Evolutionary conservation across 2,797 vertebrate species (phyloP), one percentile per base, ranked within the genome.

Genomic region (Cynopterus sphinx): DNA sequence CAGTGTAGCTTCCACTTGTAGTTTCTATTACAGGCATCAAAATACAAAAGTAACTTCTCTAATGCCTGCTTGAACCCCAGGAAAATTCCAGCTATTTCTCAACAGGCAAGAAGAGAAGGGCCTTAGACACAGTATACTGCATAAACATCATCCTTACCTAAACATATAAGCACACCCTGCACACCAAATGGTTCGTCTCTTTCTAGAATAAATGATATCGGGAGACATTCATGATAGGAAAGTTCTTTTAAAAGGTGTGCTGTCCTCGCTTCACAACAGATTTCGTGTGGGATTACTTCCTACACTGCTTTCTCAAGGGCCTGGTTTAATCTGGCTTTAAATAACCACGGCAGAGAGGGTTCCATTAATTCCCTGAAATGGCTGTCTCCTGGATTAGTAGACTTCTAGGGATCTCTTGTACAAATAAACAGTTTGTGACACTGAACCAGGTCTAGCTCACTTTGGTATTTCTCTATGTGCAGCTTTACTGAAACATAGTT

Each of bases 401-500:
- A 95, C 87, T 97, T 97, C 96, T 91, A 96, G 90, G 94, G 95
- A 94, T 97, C 92, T 91, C 90, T 96, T 96, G 61, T 91, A 73
- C 79, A 97, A 97, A 97, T 94, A 97, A 96, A 97, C 90, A 94
- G 36, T 88, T 68, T 95, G 86, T 81, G 71, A 97, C 68, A 89
- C 77, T 95, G 85, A 93, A 97, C 31, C 70, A 75, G 9, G n/a
- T 51, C 59, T 95, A 74, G 82, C 75, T 81, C 43, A 33, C 75
- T 90, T 96, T 91, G 88, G 75, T 78, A 94, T 94, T 95, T 95
- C 65, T 94, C 93, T 71, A 61, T 85, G 77, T 55, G 24, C 26
- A 96, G 86, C 83, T 87, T 90, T 95, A 93, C 61, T 93, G 96
- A 97, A 96, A 96, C 88, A 96, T 87, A 96, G 89, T 89, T 94